These are phyloP conservation scores for Tenthredo amoena DNA, from an alignment of 2,888 invertebrate genomes.

Conservation along the genomic window DNA sequence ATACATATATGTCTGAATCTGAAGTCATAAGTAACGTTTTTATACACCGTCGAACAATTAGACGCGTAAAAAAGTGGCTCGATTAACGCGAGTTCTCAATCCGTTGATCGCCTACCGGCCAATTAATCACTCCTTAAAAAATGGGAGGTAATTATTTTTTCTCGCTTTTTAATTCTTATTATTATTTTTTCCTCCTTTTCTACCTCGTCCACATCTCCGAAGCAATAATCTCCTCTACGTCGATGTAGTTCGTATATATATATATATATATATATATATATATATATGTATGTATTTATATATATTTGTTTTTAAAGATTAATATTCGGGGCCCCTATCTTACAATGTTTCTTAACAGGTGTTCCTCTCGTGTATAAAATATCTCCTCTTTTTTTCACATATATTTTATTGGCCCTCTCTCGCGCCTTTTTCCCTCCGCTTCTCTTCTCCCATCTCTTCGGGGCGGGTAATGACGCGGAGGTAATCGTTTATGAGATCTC, in stretches of 20 bases:
- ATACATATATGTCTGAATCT: background rate
- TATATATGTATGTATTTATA: background rate
- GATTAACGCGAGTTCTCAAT: background rate
- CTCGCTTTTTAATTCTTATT: background rate
- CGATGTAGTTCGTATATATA: no score
- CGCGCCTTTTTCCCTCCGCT: constrained; percentile 8
- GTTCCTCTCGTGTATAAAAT: constrained; percentile 64
- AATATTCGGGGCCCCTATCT: background rate
- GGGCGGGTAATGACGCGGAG: constrained; percentile 41
- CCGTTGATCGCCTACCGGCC: background rate
- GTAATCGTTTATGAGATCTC: constrained; percentile 54
- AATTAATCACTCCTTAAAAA: background rate
- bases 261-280: background rate
- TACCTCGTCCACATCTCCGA: background rate
- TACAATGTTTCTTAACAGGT: constrained; percentile 52
- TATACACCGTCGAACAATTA: background rate
- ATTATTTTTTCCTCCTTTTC: background rate
- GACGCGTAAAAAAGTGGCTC: background rate
- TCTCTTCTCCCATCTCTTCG: constrained; percentile 7
- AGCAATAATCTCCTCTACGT: no score
- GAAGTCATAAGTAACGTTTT: background rate
- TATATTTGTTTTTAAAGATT: background rate
- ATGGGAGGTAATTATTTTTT: background rate
- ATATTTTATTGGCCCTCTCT: constrained; percentile 22
- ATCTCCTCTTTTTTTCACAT: background rate